Base-by-base conservation (phyloP, 2,888 invertebrate species). In the Orthosia gothica region DNA sequence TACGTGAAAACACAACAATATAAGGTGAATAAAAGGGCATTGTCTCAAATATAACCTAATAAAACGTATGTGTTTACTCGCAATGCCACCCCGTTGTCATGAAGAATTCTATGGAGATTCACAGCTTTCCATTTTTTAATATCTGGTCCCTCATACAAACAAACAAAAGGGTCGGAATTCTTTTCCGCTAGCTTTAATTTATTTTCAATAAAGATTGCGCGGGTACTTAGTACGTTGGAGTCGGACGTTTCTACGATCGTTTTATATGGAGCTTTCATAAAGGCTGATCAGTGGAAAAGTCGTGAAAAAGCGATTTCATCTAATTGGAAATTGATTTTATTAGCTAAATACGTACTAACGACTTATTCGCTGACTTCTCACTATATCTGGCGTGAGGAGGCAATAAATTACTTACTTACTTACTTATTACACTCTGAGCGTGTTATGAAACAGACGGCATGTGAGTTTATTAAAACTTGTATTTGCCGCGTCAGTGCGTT, bases 311-410 rank as follows among this genome's bases (percentile, higher is more conserved):
- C 88, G 89, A 91, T 90, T 91, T 89, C 87, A 88, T 91, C 88
- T 92, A 92, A 92, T 91, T 92, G 89, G 83, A 89, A 90, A 90
- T 91, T 87, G 86, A 90, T 86, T 91, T 91, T 90, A 91, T 91
- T 90, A 87, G 77, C 77, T 82, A 85, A 86, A 83, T 87, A 81
- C 77, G 80, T 81, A 83, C 81, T 81, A 79, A 77, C 62, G 81
- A 83, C 78, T 79, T 83, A 79, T 81, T 88, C 81, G 79, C 73
- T 84, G 74, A 71, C 68, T 77, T 70, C 64, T 67, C 76, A 79
- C 77, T 82, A 88, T 89, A 87, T 85, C 79, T 79, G 76, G 69
- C 78, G 79, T 81, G 74, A 70, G 73, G 68, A 81, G 65, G 82
- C 67, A 83, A 81, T 81, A 76, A 75, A 75, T n/a, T n/a, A n/a